Conservation (phyloP, 1,140 invertebrate genomes). For the Drosophila melanica region DNA sequence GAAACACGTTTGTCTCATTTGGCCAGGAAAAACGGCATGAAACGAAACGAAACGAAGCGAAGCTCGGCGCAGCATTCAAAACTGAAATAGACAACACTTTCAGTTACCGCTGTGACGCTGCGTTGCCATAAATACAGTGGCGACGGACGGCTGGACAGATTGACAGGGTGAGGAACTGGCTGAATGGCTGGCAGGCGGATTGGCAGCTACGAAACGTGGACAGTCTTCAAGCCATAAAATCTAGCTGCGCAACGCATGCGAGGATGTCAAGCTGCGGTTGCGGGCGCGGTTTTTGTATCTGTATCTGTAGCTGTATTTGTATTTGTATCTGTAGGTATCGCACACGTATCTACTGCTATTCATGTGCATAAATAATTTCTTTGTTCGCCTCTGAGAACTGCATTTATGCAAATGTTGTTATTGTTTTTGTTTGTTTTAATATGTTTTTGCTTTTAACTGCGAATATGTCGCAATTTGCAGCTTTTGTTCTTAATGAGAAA, state of each 20-base stretch:
- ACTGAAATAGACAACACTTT: slow-evolving; percentile 61
- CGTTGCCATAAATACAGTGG: slow-evolving; percentile 64
- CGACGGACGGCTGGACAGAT: not conserved
- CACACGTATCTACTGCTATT: slow-evolving; percentile 13
- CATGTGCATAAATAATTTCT: slow-evolving; percentile 15
- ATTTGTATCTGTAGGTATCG: slow-evolving; percentile 5
- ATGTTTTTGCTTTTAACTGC: not conserved
- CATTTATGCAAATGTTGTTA: slow-evolving; percentile 19
- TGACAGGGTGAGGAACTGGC: not conserved
- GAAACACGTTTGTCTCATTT: slow-evolving; percentile 80
- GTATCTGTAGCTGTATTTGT: slow-evolving; percentile 7
- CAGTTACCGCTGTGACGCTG: slow-evolving; percentile 43
- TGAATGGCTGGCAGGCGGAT: slow-evolving; percentile 30
- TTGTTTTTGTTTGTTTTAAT: not conserved
- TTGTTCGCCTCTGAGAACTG: slow-evolving; percentile 3
- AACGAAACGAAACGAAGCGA: slow-evolving; percentile 42
- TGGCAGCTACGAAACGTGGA: slow-evolving; percentile 37
- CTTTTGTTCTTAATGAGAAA: slow-evolving; percentile 21
- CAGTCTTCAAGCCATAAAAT: slow-evolving; percentile 31
- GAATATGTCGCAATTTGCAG: slow-evolving; percentile 10
- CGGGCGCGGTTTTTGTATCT: slow-evolving; percentile 4
- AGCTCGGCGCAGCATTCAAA: slow-evolving; percentile 15
- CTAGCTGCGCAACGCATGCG: slow-evolving; percentile 21
- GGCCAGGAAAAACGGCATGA: slow-evolving; percentile 63
- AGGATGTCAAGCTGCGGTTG: slow-evolving; percentile 21